Base-by-base conservation (phyloP, 2,113 vertebrate genomes). In the Lophius piscatorius region DNA sequence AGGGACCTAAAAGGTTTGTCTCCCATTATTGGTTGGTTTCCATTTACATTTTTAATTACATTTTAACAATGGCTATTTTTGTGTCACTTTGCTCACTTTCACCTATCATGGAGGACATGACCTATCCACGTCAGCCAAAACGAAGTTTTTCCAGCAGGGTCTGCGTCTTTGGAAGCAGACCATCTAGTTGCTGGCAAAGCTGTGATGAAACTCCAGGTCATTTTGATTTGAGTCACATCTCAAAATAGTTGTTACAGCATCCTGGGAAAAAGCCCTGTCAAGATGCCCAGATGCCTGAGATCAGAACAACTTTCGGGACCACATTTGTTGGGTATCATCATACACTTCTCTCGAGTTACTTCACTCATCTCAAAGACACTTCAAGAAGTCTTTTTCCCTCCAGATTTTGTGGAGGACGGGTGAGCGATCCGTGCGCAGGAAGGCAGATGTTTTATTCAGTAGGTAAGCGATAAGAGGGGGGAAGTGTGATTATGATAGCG, bases 401-500 rank as follows among this genome's bases (percentile, higher is more conserved):
- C 78, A 71, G 74, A 82, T 75, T 85, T 38, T 54, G 16, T 0
- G 44, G 23, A 4, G 29, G 1, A 16, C 42, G 5, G 29, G 36
- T 46, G 72, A 71, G 48, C 24, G 65, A 69, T 85, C 76, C 63
- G 35, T 48, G 77, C 36, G 78, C 84, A 86, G 89, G 85, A 90
- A 86, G 82, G 74, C 70, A 76, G 61, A 91, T 90, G 87, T 91
- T 89, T 91, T 89, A 90, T 91, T 90, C 81, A 91, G 82, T 54
- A 89, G 87, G 79, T 83, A 85, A 82, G 79, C 57, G 87, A 90
- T 91, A 87, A 89, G 85, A 80, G 86, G 86, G 84, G 88, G 88
- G 89, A 90, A 90, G 90, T 91, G 90, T 87, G 89, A 90, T 89
- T 88, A 84, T 87, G 90, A 92, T 91, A 90, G 89, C 76, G 74